These are phyloP conservation scores for Timandra comae DNA, from an alignment of 2,888 invertebrate genomes.

Conservation along the genomic window DNA sequence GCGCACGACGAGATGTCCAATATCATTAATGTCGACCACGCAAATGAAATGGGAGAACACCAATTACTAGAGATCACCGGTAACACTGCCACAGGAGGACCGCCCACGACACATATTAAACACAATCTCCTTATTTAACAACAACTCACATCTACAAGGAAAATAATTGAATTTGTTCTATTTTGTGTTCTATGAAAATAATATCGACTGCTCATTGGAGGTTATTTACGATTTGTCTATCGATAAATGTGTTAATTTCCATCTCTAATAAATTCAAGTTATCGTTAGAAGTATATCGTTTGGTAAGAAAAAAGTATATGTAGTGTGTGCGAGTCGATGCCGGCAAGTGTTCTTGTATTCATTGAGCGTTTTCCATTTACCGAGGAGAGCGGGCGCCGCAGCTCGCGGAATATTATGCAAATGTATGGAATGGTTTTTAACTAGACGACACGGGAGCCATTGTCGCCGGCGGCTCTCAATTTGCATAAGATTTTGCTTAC, in stretches of 20 bases:
- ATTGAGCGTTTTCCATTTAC: conserved; percentile 9
- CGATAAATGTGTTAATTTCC: not conserved
- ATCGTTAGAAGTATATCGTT: not conserved
- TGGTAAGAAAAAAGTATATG: no score
- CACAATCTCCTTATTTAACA: no score
- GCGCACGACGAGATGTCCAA: conserved; percentile 5
- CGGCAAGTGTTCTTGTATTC: conserved; percentile 9
- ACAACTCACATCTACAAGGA: no score
- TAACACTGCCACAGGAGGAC: no score
- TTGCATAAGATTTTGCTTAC: conserved; percentile 11
- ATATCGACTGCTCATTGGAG: no score
- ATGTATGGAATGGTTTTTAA: conserved; percentile 14
- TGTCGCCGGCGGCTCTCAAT: conserved; percentile 9
- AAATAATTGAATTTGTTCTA: no score
- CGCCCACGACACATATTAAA: no score
- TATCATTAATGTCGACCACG: conserved; percentile 9
- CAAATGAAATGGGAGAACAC: conserved; percentile 5
- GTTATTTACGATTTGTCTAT: not conserved
- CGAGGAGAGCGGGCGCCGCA: not conserved
- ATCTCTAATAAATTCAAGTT: not conserved
- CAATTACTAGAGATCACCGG: not conserved
- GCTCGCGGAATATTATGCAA: conserved; percentile 11
- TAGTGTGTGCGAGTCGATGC: not conserved
- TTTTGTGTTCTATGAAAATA: no score
- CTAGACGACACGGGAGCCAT: conserved; percentile 9